phyloP scores from a whole-genome alignment of 2,113 vertebrate species.

The Gymnogyps californianus region DNA sequence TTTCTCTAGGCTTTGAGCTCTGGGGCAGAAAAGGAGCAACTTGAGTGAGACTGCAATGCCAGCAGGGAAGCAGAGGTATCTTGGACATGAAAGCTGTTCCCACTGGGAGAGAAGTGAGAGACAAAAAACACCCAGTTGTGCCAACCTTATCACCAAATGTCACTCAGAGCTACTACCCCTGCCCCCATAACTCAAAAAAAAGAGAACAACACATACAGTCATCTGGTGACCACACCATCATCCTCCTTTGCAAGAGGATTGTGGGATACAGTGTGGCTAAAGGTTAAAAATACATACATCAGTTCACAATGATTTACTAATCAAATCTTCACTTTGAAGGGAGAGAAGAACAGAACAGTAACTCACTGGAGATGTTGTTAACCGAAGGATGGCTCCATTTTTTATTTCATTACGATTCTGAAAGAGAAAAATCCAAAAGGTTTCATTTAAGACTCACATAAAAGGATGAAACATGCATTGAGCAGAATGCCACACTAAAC shows the following conservation, averaged over 20 bases:
- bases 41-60: background rate
- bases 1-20: background rate
- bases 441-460: background rate
- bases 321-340: background rate
- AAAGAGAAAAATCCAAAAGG: conserved; percentile 50
- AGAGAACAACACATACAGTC: background rate
- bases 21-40: background rate
- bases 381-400: conserved; percentile 93
- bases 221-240: background rate
- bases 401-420: conserved; percentile 99
- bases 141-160: background rate
- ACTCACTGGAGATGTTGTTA: conserved; percentile 95
- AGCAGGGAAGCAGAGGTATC: background rate
- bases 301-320: background rate
- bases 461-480: background rate
- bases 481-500: background rate
- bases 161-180: background rate
- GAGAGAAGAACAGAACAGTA: background rate
- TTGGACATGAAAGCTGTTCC: background rate
- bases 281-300: background rate
- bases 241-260: background rate
- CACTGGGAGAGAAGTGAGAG: background rate
- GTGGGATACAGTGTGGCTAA: background rate
- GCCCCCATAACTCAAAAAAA: background rate
- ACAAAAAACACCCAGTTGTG: background rate